Conservation (phyloP, 2,113 vertebrate genomes). For the Perca fluviatilis region DNA sequence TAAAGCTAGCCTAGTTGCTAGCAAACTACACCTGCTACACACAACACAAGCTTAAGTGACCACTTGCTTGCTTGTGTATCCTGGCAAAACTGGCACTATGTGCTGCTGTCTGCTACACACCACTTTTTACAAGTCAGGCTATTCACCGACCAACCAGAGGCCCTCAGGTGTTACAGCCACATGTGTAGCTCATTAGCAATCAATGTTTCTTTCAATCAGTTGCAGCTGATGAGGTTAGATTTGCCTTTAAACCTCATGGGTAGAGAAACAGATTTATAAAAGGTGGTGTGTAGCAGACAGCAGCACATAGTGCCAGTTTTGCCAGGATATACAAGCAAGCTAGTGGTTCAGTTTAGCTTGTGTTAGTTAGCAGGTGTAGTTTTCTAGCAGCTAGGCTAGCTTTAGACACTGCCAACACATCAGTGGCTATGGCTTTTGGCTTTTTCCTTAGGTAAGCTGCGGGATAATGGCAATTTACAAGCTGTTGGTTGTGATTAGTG, state of each 20-base stretch:
- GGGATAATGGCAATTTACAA: not conserved
- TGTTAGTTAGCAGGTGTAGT: not conserved
- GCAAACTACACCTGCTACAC: conserved; percentile 50
- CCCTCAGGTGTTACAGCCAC: not conserved
- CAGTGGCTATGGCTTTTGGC: conserved; percentile 53
- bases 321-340: not conserved
- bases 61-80: not conserved
- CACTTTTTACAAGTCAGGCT: conserved; percentile 18
- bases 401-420: conserved; percentile 63
- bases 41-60: conserved; percentile 12
- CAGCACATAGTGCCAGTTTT: accelerated
- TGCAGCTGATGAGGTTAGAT: no score
- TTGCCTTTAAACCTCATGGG: no score
- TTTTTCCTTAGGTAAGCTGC: conserved; percentile 22
- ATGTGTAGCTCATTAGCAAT: conserved; percentile 22
- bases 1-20: conserved; percentile 50
- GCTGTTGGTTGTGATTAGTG: not conserved
- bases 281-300: not conserved
- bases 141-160: not conserved
- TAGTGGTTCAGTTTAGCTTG: not conserved
- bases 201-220: not conserved
- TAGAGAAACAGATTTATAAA: conserved; percentile 18
- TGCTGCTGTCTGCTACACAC: accelerated
- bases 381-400: conserved; percentile 41
- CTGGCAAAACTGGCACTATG: not conserved